Evolutionary conservation across 1,140 invertebrate species (phyloP), one percentile per base, ranked within the genome.

Genomic region (Drosophila ananassae): DNA sequence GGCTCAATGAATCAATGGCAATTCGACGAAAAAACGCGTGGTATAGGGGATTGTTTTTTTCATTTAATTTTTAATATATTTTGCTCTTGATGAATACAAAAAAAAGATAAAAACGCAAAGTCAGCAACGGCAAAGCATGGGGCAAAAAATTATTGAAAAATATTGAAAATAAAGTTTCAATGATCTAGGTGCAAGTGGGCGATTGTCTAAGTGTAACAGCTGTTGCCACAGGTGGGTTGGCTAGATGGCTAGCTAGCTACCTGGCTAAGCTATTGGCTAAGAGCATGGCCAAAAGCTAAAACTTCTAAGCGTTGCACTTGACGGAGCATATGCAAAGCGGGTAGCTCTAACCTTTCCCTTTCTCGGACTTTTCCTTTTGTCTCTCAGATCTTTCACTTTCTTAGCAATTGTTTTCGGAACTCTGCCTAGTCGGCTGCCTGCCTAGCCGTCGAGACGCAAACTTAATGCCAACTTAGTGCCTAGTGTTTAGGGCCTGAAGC

Each of bases 381-480:
- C 79, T 62, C 64, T 53, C 50, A 55, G 58, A 51, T 81, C 68
- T 87, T 87, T 87, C 83, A 87, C 83, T 87, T 87, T 87, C 83
- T 77, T 79, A 63, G 54, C 83, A 87, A 83, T 89, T 87, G 78
- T 79, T 67, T 79, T 69, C 12, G 63, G 71, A 52, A 78, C 78
- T 77, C 77, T 64, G 34, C 10, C 25, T 7, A 28, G 6, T 34
- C 2, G 32, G 10, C 34, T 37, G 54, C 73, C 73, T 69, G 79
- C 68, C 66, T 77, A 80, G 78, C 74, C 69, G 71, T 61, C 62
- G 61, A 66, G 69, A 79, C 67, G 58, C 44, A 66, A 67, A 67
- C 55, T 55, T 30, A 55, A 59, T 58, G 61, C 73, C 48, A 30
- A 76, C 76, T 76, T 67, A 51, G 50, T 52, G 48, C 24, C 13